Conservation (phyloP, 2,113 vertebrate species). For the Neolamprologus caudopunctatus region DNA sequence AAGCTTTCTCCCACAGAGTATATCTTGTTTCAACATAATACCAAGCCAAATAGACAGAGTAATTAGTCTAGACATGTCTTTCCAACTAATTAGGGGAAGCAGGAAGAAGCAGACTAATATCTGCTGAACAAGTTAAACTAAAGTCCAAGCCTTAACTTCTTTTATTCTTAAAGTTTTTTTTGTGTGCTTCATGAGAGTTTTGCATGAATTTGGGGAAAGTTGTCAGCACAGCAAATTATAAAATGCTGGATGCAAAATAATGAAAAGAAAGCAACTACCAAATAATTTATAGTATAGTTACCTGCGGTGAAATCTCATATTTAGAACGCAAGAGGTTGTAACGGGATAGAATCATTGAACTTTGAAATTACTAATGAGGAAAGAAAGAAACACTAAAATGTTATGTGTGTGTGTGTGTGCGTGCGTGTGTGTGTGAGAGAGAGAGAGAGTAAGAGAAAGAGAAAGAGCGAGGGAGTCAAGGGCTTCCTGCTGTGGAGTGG, state of each 20-base stretch:
- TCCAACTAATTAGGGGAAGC: not conserved
- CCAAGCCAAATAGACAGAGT: not conserved
- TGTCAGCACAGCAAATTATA: conserved; percentile 1
- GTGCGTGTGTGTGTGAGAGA: rapidly evolving
- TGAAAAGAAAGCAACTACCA: not conserved
- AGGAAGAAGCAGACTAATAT: not conserved
- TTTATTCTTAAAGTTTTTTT: not conserved
- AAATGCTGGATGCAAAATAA: not conserved
- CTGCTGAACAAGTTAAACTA: not conserved
- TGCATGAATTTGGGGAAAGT: not conserved
- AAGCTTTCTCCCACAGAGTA: not conserved
- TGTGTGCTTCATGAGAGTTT: conserved; percentile 16
- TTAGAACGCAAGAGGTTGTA: not conserved
- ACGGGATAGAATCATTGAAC: not conserved
- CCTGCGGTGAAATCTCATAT: not conserved
- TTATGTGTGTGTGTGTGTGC: not conserved
- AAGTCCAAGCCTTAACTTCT: not conserved
- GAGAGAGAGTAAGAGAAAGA: not conserved
- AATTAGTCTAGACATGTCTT: not conserved
- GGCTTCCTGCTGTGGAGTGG: not conserved
- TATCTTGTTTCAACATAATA: not conserved
- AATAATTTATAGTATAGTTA: not conserved
- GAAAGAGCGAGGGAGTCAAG: not conserved
- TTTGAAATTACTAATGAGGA: not conserved
- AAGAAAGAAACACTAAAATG: not conserved